Conservation (phyloP, 2,113 vertebrate species). For the Antidorcas marsupialis region DNA sequence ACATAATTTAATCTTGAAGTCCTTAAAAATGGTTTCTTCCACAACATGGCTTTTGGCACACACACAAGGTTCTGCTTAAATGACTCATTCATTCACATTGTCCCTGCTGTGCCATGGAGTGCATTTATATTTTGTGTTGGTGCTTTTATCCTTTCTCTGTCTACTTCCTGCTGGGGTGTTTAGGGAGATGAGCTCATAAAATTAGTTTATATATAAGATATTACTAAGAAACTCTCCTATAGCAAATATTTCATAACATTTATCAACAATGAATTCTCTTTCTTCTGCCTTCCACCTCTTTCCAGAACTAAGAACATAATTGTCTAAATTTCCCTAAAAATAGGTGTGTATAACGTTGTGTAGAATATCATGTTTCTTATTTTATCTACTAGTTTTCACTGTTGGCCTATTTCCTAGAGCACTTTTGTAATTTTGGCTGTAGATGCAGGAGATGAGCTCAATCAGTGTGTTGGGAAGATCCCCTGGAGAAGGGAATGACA, state of each 20-base stretch:
- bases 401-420: background rate
- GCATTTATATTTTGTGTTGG: conserved; percentile 46
- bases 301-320: background rate
- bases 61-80: conserved; percentile 1
- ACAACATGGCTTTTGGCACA: background rate
- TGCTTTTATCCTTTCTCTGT: conserved; percentile 14
- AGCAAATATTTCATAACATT: conserved; percentile 55
- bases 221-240: background rate
- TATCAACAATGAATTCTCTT: background rate
- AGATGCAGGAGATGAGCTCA: background rate
- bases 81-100: conserved; percentile 37
- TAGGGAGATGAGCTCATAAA: background rate
- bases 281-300: background rate
- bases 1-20: conserved; percentile 11
- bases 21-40: conserved; percentile 18
- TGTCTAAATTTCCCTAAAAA: conserved; percentile 22
- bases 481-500: background rate
- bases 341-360: fast-evolving
- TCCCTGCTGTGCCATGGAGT: background rate
- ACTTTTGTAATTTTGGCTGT: background rate
- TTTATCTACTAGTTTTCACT: background rate
- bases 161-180: conserved; percentile 25
- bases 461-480: background rate
- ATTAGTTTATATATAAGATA: background rate
- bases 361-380: background rate